phyloP scores from a whole-genome alignment of 2,797 vertebrate genomes.

The Myripristis murdjan region DNA sequence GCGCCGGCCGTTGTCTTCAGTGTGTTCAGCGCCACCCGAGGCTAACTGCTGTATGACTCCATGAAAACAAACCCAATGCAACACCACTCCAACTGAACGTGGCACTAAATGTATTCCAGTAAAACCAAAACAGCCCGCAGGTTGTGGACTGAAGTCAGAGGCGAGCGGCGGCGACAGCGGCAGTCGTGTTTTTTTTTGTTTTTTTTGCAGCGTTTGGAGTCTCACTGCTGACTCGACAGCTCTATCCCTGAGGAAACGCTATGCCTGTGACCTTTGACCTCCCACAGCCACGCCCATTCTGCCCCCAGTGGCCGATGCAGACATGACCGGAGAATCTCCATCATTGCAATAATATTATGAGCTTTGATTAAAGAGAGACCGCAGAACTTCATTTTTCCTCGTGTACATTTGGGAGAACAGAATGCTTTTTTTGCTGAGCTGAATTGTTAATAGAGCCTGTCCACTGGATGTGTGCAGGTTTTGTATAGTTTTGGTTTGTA shows the following conservation, averaged over 20 bases:
- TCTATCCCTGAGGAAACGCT: neutral
- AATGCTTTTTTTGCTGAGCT: conserved; percentile 86
- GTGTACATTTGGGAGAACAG: conserved; percentile 90
- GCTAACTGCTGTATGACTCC: conserved; percentile 80
- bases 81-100: conserved; percentile 48
- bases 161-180: too few species aligned
- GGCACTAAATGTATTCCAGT: conserved; percentile 48
- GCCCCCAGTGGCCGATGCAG: conserved; percentile 46
- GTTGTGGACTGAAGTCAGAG: too few species aligned
- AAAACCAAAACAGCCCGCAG: too few species aligned
- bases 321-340: conserved; percentile 76
- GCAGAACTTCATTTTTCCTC: conserved; percentile 74
- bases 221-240: too few species aligned
- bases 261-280: neutral
- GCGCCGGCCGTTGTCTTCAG: neutral
- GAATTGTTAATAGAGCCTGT: conserved; percentile 83
- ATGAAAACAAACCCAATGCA: conserved; percentile 63
- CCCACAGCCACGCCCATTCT: neutral
- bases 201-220: too few species aligned
- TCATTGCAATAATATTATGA: conserved; percentile 90
- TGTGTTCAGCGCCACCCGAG: conserved; percentile 81
- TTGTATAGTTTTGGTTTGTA: conserved; percentile 92
- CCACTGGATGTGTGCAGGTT: conserved; percentile 71
- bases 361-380: too few species aligned
- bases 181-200: too few species aligned